Evolutionary conservation across 2,113 vertebrate genomes (phyloP).

Genomic region (Oncorhynchus keta): DNA sequence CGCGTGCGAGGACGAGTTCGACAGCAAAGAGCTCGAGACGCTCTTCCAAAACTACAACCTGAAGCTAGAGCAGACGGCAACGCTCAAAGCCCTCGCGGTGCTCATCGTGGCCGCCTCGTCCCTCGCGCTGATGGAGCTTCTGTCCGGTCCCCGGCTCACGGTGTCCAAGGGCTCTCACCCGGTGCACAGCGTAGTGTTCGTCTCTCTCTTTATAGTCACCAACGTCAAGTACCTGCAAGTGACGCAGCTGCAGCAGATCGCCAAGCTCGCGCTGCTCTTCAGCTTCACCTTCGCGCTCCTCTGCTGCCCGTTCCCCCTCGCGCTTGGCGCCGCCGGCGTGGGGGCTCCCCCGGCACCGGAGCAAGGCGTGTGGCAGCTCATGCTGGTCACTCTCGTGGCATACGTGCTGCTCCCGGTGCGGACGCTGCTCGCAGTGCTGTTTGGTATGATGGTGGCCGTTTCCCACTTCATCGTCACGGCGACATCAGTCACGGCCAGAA

Average conservation of each 20-base stretch:
- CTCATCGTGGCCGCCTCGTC: constrained; percentile 90
- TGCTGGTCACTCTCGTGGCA: constrained; percentile 94
- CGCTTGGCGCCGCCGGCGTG: constrained; percentile 62
- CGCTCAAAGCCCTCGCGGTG: constrained; percentile 92
- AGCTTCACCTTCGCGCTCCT: constrained; percentile 96
- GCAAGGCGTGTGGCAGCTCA: constrained; percentile 96
- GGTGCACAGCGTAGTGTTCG: constrained; percentile 95
- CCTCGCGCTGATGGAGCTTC: constrained; percentile 88
- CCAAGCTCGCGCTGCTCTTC: constrained; percentile 92
- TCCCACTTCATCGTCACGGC: constrained; percentile 92
- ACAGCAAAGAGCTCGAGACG: constrained; percentile 91
- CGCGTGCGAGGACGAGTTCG: constrained; percentile 89
- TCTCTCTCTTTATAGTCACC: constrained; percentile 95
- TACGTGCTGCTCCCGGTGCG: constrained; percentile 94
- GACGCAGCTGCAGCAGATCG: constrained; percentile 95
- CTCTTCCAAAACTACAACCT: constrained; percentile 98
- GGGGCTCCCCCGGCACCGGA: constrained; percentile 79
- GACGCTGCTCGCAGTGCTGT: constrained; percentile 88
- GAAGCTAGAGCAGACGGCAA: constrained; percentile 95
- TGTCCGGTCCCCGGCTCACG: constrained; percentile 85
- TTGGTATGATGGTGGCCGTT: constrained; percentile 88
- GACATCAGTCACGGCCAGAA: constrained; percentile 83
- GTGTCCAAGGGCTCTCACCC: constrained; percentile 95
- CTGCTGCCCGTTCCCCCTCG: constrained; percentile 92
- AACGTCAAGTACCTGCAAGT: constrained; percentile 96